A percentile compares a stretch with the other conserved stretches of the same genome.
phyloP scores from a whole-genome alignment of 2,888 invertebrate species.

The Mythimna albipuncta region DNA sequence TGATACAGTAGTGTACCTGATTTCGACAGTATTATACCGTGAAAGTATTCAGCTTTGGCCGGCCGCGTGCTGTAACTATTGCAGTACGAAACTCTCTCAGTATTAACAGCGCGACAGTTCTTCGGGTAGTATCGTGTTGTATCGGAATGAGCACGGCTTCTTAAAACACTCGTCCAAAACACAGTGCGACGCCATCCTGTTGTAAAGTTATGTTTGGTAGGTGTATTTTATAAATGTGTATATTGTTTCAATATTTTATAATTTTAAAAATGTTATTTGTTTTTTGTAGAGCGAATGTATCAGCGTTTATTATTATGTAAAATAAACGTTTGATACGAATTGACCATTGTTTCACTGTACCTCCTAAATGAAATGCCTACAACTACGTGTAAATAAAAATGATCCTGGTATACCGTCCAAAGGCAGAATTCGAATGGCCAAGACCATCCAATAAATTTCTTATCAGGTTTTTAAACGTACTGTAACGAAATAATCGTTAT shows the following conservation, averaged over 20 bases:
- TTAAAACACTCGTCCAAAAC: not conserved
- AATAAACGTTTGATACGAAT: constrained; percentile 52
- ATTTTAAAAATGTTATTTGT: constrained; percentile 24
- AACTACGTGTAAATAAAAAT: not conserved
- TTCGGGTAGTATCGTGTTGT: not conserved
- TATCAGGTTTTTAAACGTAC: not conserved
- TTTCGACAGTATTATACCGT: constrained; percentile 5
- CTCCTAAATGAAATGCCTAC: not conserved
- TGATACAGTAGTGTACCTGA: constrained; percentile 8
- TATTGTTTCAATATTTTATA: constrained; percentile 7
- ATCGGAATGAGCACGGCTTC: constrained; percentile 1
- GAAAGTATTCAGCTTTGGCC: not conserved
- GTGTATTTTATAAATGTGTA: constrained; percentile 11
- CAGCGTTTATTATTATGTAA: constrained; percentile 40
- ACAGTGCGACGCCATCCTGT: not conserved
- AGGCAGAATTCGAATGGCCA: not conserved
- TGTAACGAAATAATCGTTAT: too few relatives aligned
- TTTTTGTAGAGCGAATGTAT: constrained; percentile 32
- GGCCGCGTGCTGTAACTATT: not conserved
- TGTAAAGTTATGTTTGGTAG: constrained; percentile 15
- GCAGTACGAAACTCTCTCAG: constrained; percentile 1
- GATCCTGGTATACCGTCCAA: not conserved
- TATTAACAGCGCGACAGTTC: too few relatives aligned
- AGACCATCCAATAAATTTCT: not conserved
- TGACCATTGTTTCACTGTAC: constrained; percentile 18